Evolutionary conservation across 2,888 invertebrate genomes (phyloP), one percentile per base, ranked within the genome.

Genomic region (Clunio marinus): DNA sequence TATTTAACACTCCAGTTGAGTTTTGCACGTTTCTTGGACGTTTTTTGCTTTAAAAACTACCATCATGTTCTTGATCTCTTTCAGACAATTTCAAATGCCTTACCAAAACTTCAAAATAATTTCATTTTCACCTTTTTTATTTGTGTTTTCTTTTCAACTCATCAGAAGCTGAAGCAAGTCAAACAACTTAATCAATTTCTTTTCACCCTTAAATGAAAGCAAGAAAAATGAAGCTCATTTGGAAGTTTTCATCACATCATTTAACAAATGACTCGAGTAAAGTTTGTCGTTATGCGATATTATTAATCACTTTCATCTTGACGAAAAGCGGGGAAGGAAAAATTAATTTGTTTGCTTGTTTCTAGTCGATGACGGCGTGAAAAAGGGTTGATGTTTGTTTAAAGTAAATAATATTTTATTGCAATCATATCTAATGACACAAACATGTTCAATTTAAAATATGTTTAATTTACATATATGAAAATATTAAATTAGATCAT

Each of bases 261-360:
- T 63, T 63, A 63, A 46, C 41, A 45, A 63, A 60, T 60, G 35
- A 60, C 25, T 32, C 22, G n/a, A 45, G 8, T 35, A 35, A 15
- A 5, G 27, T 27, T 32, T 5, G 20, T 3, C 37, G 60, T 10
- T 35, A 2, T 41, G 41, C 41, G 41, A 41, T 41, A 35, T 27
- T 45, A 63, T 63, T 63, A 63, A 63, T 63, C 63, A 45, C 28
- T 46, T 51, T 17, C 51, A 8, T 8, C 51, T 51, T 63, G 20
- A 22, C 27, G 27, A 45, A 63, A 25, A 13, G n/a, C 5, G 35
- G n/a, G 37, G 4, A 32, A 41, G 2, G n/a, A 20, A 60, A 60
- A 37, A 35, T 10, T 20, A 60, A 37, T 45, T 63, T 35, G 24
- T 27, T 60, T 60, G 2, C 27, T 15, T 58, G 22, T 51, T 22